phyloP scores from a whole-genome alignment of 2,797 vertebrate species.

The Thamnophis elegans region DNA sequence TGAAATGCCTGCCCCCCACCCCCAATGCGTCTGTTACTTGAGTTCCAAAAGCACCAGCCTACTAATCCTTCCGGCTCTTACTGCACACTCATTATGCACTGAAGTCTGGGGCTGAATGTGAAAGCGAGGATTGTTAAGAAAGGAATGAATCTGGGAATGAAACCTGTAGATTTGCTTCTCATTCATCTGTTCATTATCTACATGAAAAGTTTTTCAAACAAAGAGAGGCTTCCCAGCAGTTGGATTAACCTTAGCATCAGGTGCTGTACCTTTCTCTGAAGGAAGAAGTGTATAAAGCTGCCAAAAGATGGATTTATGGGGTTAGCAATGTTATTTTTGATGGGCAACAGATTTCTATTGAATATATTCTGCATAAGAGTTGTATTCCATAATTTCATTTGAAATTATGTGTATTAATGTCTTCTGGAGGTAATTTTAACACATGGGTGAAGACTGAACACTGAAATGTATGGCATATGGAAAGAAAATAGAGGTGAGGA shows the following conservation, averaged over 20 bases:
- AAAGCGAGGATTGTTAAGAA: neutral
- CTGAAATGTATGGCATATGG: too few relatives aligned
- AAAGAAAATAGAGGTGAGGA: too few relatives aligned
- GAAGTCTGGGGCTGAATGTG: neutral
- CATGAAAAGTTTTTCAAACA: neutral
- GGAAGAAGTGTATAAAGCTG: neutral
- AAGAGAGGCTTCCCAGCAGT: neutral
- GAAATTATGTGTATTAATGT: neutral
- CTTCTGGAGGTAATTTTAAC: neutral
- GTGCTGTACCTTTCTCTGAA: neutral
- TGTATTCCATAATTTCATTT: neutral
- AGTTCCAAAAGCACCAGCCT: constrained; percentile 26
- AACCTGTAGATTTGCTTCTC: constrained; percentile 20
- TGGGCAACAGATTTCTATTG: neutral
- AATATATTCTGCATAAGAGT: neutral
- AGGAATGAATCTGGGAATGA: neutral
- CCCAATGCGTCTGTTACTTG: constrained; percentile 13
- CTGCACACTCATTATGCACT: neutral
- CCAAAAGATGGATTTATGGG: neutral
- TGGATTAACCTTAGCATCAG: neutral
- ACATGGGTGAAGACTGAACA: neutral
- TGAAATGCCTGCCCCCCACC: constrained; percentile 35
- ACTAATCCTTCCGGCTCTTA: constrained; percentile 60
- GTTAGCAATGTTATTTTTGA: neutral
- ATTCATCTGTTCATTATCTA: neutral